Evolutionary conservation across 2,888 invertebrate genomes (phyloP).

Genomic region (Archips xylosteana): DNA sequence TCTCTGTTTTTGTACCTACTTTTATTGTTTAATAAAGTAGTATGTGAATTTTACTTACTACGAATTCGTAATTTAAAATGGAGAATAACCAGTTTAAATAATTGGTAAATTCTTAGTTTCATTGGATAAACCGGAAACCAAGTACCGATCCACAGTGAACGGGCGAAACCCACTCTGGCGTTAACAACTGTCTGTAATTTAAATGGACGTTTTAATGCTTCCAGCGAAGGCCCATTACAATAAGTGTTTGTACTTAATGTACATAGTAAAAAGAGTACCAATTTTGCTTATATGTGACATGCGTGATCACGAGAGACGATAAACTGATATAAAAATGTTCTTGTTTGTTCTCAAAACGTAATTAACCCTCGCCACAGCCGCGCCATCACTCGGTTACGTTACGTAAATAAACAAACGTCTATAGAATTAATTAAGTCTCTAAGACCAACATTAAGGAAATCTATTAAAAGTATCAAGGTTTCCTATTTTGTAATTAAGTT

Average conservation of each 20-base stretch:
- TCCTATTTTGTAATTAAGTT: conserved; percentile 61
- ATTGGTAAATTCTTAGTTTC: conserved; percentile 17
- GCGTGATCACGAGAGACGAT: background rate
- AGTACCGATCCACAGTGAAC: conserved; percentile 8
- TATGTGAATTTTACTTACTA: too few relatives aligned
- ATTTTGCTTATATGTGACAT: background rate
- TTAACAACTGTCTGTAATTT: conserved; percentile 24
- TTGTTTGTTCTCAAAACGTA: conserved; percentile 3
- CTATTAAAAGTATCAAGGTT: conserved; percentile 53
- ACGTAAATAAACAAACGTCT: conserved; percentile 21
- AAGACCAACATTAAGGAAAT: conserved; percentile 52
- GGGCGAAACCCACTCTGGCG: conserved; percentile 4
- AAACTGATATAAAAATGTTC: background rate
- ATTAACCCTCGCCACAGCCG: background rate
- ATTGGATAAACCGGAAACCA: conserved; percentile 8
- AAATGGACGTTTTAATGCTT: conserved; percentile 20
- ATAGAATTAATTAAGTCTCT: conserved; percentile 37
- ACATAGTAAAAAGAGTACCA: background rate
- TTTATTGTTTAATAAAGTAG: too few relatives aligned
- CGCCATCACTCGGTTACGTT: conserved; percentile 1
- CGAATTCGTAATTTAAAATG: background rate
- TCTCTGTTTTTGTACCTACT: too few relatives aligned
- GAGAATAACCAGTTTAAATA: conserved; percentile 1
- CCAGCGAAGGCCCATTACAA: background rate
- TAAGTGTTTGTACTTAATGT: background rate